A percentile compares a stretch with the other conserved stretches of the same genome.
These are phyloP conservation scores for Eumaeus atala DNA, from an alignment of 1,140 invertebrate genomes.

Conservation along the genomic window DNA sequence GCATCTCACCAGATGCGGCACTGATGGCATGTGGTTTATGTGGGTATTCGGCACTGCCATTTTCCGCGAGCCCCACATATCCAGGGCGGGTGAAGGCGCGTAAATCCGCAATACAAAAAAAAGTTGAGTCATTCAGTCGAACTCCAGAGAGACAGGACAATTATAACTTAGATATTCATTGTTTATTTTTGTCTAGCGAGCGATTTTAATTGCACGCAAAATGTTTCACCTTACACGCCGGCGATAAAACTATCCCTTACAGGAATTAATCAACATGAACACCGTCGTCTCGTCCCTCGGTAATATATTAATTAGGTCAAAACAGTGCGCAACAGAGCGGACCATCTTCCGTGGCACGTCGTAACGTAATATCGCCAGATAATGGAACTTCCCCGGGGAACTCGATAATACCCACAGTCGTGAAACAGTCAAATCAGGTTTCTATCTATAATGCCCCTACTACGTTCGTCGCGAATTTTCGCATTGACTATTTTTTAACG, in stretches of 20 bases:
- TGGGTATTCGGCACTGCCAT: too few species aligned
- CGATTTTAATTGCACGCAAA: not conserved
- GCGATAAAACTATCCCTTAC: constrained; percentile 28
- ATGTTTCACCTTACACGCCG: not conserved
- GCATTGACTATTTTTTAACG: too few species aligned
- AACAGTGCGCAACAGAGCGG: constrained; percentile 38
- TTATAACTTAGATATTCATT: too few species aligned
- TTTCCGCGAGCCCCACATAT: too few species aligned
- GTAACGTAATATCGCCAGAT: constrained; percentile 54
- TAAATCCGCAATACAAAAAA: too few species aligned
- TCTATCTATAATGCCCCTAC: constrained; percentile 16
- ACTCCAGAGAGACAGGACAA: too few species aligned
- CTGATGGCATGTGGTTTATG: too few species aligned
- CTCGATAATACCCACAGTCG: constrained; percentile 31
- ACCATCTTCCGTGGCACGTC: constrained; percentile 43
- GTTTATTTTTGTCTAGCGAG: not conserved
- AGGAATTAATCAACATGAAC: constrained; percentile 53
- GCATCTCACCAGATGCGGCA: too few species aligned
- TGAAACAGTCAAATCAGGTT: constrained; percentile 33
- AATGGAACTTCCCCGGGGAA: constrained; percentile 49
- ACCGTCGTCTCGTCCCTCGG: constrained; percentile 40
- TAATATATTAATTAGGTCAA: constrained; percentile 63
- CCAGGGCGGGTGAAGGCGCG: too few species aligned
- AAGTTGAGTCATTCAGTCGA: too few species aligned
- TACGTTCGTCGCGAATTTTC: not conserved